These are phyloP conservation scores for Armadillidium nasatum DNA, from an alignment of 1,140 invertebrate genomes.

Conservation along the genomic window DNA sequence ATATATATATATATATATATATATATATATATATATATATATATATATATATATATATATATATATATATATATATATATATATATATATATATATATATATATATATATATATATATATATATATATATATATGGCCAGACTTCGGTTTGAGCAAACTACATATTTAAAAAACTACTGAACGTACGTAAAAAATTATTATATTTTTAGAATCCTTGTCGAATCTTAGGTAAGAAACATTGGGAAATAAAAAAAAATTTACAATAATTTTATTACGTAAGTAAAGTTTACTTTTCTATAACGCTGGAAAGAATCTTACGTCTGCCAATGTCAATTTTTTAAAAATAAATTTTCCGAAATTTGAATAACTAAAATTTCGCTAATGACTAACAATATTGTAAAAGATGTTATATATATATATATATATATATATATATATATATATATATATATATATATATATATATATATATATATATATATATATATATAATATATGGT, in stretches of 20 bases:
- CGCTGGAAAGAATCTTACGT: no score
- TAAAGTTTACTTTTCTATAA: no score
- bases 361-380: no score
- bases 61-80: conserved; percentile 1
- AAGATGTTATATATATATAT: no score
- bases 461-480: conserved; percentile 6
- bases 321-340: background rate
- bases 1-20: background rate
- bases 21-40: conserved; percentile 13
- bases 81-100: conserved; percentile 1
- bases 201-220: no score
- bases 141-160: no score
- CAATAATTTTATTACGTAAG: no score
- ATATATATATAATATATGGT: background rate
- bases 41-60: background rate
- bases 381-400: no score
- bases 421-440: background rate
- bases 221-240: no score
- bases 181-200: no score
- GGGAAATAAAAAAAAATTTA: no score
- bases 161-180: no score
- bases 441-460: background rate
- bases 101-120: conserved; percentile 2
- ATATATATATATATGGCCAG: conserved; percentile 1
- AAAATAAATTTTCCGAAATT: background rate